Evolutionary conservation across 1,140 invertebrate species (phyloP), one percentile per base, ranked within the genome.

Genomic region (Episyrphus balteatus): DNA sequence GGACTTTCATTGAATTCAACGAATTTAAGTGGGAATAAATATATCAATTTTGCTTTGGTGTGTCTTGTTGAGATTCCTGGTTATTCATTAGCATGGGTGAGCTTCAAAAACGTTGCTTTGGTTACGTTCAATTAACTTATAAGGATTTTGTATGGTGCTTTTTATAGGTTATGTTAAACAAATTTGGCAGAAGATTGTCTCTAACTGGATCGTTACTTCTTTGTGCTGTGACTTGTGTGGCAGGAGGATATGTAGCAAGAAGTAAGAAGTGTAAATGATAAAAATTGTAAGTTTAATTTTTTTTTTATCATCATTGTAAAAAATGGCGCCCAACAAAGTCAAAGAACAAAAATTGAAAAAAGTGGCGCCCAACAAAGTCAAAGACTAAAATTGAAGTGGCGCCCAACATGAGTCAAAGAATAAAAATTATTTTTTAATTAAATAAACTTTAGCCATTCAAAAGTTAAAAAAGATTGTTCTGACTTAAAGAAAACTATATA

Each of bases 1-100:
- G 84, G 83, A 3, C 59, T 87, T 11, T 81, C 82, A 0, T 66
- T 86, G 15, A 84, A 84, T 55, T 75, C 80, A 0, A 79, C 75
- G 3, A 77, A 75, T 51, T 68, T 85, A 34, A 77, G 75, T 51
- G 81, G 81, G 12, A 75, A 82, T 57, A 76, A 78, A 55, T 80
- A 80, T 56, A 52, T 76, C 2, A 79, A 78, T 57, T 79, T 79
- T 52, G 62, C 71, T 3, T 55, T 79, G 13, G 74, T 79, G 8
- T 76, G 75, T 52, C 57, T 78, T 8, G 69, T 78, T 3, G 78
- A 80, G 63, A 77, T 80, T 44, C 78, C 78, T 8, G 73, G 75
- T 17, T 83, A 82, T 53, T 60, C 50, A 21, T 39, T 68, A 33
- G 66, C 62, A 9, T 67, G 64, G 64, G 63, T 66, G 47, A 34